Percentiles rank a stretch among this genome's conserved stretches.
phyloP scores from a whole-genome alignment of 2,888 invertebrate species.

The Aphrophora alni region DNA sequence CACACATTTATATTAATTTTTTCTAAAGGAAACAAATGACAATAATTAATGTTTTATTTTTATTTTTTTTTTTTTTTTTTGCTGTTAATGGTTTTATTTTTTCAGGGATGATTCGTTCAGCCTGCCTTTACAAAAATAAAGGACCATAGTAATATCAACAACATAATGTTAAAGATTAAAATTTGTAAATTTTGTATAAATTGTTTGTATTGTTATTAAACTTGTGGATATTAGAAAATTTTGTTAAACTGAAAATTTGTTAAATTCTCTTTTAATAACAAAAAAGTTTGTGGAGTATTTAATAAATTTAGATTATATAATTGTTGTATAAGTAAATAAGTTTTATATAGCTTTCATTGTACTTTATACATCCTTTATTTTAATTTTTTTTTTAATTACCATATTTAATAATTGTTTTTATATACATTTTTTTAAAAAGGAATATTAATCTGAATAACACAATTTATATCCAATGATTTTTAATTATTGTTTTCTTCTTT shows the following conservation, averaged over 20 bases:
- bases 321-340: background rate
- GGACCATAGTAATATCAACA: background rate
- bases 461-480: no score
- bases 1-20: no score
- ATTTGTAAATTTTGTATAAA: background rate
- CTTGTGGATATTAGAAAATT: background rate
- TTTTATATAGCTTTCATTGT: background rate
- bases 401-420: no score
- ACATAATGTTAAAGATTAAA: background rate
- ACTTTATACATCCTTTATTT: background rate
- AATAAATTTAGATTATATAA: background rate
- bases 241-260: background rate
- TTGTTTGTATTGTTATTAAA: background rate
- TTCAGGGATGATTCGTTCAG: background rate
- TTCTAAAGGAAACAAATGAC: no score
- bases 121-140: background rate
- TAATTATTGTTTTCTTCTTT: no score
- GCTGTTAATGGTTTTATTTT: background rate
- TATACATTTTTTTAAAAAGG: no score
- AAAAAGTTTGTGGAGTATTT: background rate
- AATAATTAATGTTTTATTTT: no score
- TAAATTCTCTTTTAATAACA: background rate
- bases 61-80: background rate
- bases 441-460: no score
- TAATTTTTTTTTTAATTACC: no score